Evolutionary conservation across 2,113 vertebrate genomes (phyloP).

Genomic region (Erinaceus europaeus): DNA sequence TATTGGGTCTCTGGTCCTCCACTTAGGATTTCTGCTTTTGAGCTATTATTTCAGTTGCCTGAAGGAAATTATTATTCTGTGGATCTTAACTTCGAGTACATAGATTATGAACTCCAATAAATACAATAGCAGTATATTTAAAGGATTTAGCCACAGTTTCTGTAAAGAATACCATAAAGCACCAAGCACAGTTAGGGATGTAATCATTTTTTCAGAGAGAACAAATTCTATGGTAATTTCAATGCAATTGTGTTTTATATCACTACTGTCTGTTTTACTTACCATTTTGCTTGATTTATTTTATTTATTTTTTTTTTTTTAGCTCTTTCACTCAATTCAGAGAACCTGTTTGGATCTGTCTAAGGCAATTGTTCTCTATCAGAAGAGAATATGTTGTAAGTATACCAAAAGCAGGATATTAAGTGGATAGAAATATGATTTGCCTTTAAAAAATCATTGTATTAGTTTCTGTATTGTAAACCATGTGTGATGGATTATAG

Average conservation of each 20-base stretch:
- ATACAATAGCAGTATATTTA: not conserved
- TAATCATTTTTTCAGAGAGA: not conserved
- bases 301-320: too few species aligned
- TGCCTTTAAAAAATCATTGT: too few species aligned
- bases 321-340: conserved; percentile 98
- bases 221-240: not conserved
- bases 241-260: conserved; percentile 8
- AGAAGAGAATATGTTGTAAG: conserved; percentile 95
- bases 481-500: too few species aligned
- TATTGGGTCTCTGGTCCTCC: conserved; percentile 35
- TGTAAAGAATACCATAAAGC: not conserved
- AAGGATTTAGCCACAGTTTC: not conserved
- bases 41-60: conserved; percentile 37
- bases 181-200: not conserved
- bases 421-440: not conserved
- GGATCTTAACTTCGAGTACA: conserved; percentile 26
- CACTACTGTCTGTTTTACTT: not conserved
- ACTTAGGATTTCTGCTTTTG: conserved; percentile 53
- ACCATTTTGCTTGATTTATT: conserved; percentile 27
- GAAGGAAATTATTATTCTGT: conserved; percentile 7
- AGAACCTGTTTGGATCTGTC: conserved; percentile 98
- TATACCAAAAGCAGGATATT: conserved; percentile 63
- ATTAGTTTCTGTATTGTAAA: too few species aligned
- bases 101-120: conserved; percentile 7
- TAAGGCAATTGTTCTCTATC: conserved; percentile 97